phyloP scores from a whole-genome alignment of 2,888 invertebrate genomes.

The Orthonevra nobilis region DNA sequence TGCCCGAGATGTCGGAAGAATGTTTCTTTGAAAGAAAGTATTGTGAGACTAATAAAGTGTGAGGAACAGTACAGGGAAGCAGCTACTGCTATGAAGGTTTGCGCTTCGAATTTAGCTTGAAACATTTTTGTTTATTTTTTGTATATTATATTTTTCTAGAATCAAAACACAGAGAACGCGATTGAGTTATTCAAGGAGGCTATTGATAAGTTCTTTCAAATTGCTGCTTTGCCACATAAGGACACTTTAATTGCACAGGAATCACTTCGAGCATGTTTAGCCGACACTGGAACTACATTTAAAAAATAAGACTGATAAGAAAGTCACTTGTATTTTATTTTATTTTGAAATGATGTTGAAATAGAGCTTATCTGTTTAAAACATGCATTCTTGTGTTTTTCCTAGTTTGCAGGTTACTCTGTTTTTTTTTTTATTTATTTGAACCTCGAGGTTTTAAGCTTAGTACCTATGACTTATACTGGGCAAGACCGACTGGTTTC shows the following conservation, averaged over 20 bases:
- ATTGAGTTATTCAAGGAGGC: constrained; percentile 82
- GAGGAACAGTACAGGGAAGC: constrained; percentile 81
- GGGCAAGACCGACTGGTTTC: too few species aligned
- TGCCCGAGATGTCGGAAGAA: constrained; percentile 82
- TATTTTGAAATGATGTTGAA: too few species aligned
- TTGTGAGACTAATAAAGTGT: constrained; percentile 80
- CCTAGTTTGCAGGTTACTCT: too few species aligned
- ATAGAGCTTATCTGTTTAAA: too few species aligned
- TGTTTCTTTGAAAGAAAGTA: constrained; percentile 80
- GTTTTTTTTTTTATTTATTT: too few species aligned
- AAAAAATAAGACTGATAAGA: constrained; percentile 73
- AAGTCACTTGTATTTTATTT: constrained; percentile 1
- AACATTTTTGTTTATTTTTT: too few species aligned
- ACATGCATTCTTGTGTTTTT: too few species aligned
- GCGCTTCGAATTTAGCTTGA: not conserved
- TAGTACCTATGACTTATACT: too few species aligned
- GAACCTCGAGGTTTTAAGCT: too few species aligned
- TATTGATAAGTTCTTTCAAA: constrained; percentile 83
- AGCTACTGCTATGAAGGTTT: constrained; percentile 76
- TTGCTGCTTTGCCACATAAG: constrained; percentile 85
- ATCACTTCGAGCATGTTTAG: constrained; percentile 84
- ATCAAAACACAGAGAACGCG: constrained; percentile 82
- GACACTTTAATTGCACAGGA: constrained; percentile 87
- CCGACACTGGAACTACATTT: constrained; percentile 79
- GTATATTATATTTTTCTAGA: constrained; percentile 82